These are phyloP conservation scores for Drosophila ustulata DNA, from an alignment of 2,888 invertebrate species.

Conservation along the genomic window DNA sequence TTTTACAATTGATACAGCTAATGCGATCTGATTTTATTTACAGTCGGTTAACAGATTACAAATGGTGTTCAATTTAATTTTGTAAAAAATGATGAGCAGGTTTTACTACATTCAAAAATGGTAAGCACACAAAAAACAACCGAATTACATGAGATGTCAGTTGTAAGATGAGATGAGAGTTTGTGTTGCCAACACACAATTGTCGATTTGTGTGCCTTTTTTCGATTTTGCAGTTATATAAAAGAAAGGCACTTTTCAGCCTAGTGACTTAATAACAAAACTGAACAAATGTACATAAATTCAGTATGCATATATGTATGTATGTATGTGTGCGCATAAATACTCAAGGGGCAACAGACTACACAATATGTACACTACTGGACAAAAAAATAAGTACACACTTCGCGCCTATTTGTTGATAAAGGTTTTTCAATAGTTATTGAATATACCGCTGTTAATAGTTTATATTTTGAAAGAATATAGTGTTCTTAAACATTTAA, in stretches of 20 bases:
- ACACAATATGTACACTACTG: no score
- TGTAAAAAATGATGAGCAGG: conserved; percentile 39
- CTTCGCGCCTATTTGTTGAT: no score
- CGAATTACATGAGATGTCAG: conserved; percentile 27
- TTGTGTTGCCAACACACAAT: conserved; percentile 9
- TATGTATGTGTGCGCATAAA: conserved; percentile 36
- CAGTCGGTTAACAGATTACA: conserved; percentile 11
- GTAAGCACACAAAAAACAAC: conserved; percentile 36
- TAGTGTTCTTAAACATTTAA: no score
- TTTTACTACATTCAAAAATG: background rate
- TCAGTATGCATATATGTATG: conserved; percentile 9
- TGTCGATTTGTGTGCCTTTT: conserved; percentile 7
- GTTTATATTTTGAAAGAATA: no score
- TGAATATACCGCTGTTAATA: no score
- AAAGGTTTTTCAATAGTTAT: no score
- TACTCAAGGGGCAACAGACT: conserved; percentile 36
- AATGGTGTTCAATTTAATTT: conserved; percentile 46
- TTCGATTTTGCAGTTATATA: conserved; percentile 18
- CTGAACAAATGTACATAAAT: conserved; percentile 7
- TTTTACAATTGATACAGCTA: conserved; percentile 1
- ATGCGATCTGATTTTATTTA: conserved; percentile 11
- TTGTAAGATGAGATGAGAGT: background rate
- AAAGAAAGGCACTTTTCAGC: conserved; percentile 69
- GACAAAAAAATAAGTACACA: no score
- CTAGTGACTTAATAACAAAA: conserved; percentile 69